Conservation (phyloP, 2,888 invertebrate species). For the Epirrhoe alternata region DNA sequence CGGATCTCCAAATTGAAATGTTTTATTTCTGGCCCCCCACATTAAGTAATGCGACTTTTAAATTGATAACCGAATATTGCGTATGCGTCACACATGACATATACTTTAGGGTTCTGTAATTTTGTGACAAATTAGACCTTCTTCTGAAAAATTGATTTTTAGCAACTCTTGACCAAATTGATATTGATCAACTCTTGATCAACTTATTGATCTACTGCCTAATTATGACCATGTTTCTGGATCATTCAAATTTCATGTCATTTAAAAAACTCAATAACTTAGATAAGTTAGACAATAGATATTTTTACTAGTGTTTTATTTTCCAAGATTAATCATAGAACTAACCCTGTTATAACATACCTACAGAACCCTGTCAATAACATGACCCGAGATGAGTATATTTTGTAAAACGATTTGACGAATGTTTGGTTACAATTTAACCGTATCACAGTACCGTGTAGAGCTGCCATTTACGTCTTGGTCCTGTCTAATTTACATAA, state of each 20-base stretch:
- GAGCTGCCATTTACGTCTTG: constrained; percentile 61
- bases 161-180: not conserved
- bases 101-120: constrained; percentile 43
- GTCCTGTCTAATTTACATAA: constrained; percentile 67
- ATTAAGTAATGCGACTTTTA: constrained; percentile 81
- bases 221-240: too few relatives aligned
- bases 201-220: too few relatives aligned
- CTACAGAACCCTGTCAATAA: constrained; percentile 14
- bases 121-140: not conserved
- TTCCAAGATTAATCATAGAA: too few relatives aligned
- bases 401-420: constrained; percentile 42
- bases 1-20: constrained; percentile 85
- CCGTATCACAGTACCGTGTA: constrained; percentile 70
- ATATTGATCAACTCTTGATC: too few relatives aligned
- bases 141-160: not conserved
- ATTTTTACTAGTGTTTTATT: too few relatives aligned
- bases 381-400: not conserved
- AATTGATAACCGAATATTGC: constrained; percentile 82
- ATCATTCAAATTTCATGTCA: too few relatives aligned
- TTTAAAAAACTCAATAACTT: too few relatives aligned
- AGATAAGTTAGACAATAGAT: too few relatives aligned
- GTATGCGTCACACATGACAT: constrained; percentile 69
- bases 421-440: constrained; percentile 81
- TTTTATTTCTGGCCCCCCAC: constrained; percentile 78
- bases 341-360: not conserved